These are phyloP conservation scores for Cyprinodon variegatus DNA, from an alignment of 2,113 vertebrate species.

Conservation along the genomic window DNA sequence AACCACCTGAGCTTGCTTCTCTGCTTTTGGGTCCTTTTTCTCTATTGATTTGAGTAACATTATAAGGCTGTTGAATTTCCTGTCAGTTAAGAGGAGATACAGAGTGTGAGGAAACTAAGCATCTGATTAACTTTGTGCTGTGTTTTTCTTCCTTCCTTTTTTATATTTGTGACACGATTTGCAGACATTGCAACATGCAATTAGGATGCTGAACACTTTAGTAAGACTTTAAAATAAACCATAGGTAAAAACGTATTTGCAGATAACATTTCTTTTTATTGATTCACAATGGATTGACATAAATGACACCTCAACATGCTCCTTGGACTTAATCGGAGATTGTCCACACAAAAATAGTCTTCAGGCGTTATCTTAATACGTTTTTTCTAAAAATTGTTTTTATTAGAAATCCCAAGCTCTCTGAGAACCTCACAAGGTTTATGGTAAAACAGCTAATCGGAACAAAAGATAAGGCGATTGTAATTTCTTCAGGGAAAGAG, in stretches of 20 bases:
- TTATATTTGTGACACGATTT: neutral
- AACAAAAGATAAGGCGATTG: neutral
- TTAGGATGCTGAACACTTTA: neutral
- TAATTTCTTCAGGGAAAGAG: neutral
- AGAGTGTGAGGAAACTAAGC: neutral
- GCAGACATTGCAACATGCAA: neutral
- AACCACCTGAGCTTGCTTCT: too few relatives aligned
- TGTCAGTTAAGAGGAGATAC: neutral
- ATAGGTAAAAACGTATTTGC: neutral
- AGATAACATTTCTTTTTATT: neutral
- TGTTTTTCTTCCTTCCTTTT: neutral
- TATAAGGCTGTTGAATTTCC: neutral
- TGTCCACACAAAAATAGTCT: neutral
- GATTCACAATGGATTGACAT: neutral
- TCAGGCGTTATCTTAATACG: neutral
- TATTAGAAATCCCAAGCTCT: neutral
- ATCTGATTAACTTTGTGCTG: neutral
- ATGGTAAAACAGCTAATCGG: neutral
- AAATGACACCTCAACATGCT: neutral
- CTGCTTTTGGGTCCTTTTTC: too few relatives aligned
- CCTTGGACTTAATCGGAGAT: neutral
- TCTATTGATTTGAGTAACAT: too few relatives aligned
- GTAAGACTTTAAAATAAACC: neutral
- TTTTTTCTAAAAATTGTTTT: neutral
- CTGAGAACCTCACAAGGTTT: neutral